Base-by-base conservation (phyloP, 2,113 vertebrate genomes). In the Lepus europaeus region DNA sequence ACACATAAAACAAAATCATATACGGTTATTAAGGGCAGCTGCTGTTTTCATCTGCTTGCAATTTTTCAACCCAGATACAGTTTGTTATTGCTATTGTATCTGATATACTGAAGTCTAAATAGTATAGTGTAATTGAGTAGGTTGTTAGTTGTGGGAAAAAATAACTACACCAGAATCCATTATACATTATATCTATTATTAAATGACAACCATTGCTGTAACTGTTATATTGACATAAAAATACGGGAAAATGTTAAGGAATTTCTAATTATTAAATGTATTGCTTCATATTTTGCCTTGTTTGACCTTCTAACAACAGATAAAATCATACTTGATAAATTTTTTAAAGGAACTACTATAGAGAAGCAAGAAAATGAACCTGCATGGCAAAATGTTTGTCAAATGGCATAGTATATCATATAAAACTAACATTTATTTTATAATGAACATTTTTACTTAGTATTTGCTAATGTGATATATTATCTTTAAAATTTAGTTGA, bases 41-140 rank as follows among this genome's bases (percentile, higher is more conserved):
- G 87, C 86, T 97, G 53, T 97, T 97, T 96, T 98, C 63, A 90
- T 94, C 81, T 90, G 29, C 53, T 92, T 86, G 53, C 83, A 45
- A 20, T 96, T 97, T 97, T 97, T 94, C 93, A 98, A 90, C 69
- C 72, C 78, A 86, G 78, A 61, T 93, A 92, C 73, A 98, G 96
- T 95, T 76, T n/a, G 90, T 96, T 98, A 97, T 96, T 94, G 13
- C 64, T 73, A 94, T 95, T 98, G 95, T 94, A 92, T 77, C 85
- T 93, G 64, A 96, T 94, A n/a, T 76, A 78, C 70, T 95, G 73
- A 88, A 88, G 72, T 93, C 82, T 95, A 96, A 97, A 97, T 97
- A 96, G 86, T 97, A 90, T 93, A 86, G 90, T 93, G 96, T 95
- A 97, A 95, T 97, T 96, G 92, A 96, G 70, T 97, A 91, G 78